Conservation (phyloP, 2,888 invertebrate species). For the Chydorus sphaericus region DNA sequence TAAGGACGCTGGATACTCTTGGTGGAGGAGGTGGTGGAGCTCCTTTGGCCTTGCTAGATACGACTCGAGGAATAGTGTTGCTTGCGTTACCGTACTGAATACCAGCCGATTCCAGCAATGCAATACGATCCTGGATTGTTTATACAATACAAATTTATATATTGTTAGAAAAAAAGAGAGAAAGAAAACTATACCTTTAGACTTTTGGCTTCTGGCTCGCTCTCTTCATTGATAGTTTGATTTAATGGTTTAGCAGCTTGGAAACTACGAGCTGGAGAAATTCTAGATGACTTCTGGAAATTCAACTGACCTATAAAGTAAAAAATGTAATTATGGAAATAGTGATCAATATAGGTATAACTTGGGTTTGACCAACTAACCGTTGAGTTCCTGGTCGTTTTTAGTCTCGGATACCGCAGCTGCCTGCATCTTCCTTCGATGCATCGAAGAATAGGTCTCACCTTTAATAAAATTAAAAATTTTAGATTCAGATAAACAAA, state of each 20-base stretch:
- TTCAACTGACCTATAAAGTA: not conserved
- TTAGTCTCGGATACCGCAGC: too few relatives aligned
- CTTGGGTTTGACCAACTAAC: too few relatives aligned
- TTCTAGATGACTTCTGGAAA: slow-evolving; percentile 3
- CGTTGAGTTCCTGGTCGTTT: too few relatives aligned
- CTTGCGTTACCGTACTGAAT: not conserved
- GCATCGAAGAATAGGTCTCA: not conserved
- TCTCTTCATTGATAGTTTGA: not conserved
- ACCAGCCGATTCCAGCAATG: not conserved
- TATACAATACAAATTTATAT: too few relatives aligned
- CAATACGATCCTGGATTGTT: not conserved
- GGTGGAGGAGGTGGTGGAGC: slow-evolving; percentile 10
- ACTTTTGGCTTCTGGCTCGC: not conserved
- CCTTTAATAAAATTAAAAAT: too few relatives aligned
- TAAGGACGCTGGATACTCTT: not conserved
- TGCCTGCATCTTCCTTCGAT: not conserved
- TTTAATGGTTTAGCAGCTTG: not conserved
- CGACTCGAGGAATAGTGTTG: slow-evolving; percentile 5
- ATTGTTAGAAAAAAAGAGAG: too few relatives aligned
- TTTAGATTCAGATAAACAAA: not conserved
- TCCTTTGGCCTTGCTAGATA: slow-evolving; percentile 7
- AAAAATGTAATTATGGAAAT: too few relatives aligned
- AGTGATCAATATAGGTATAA: too few relatives aligned
- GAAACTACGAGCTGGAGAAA: slow-evolving; percentile 6
- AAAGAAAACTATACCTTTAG: too few relatives aligned